Evolutionary conservation across 2,113 vertebrate species (phyloP), one percentile per base, ranked within the genome.

Genomic region (Hippocampus abdominalis): DNA sequence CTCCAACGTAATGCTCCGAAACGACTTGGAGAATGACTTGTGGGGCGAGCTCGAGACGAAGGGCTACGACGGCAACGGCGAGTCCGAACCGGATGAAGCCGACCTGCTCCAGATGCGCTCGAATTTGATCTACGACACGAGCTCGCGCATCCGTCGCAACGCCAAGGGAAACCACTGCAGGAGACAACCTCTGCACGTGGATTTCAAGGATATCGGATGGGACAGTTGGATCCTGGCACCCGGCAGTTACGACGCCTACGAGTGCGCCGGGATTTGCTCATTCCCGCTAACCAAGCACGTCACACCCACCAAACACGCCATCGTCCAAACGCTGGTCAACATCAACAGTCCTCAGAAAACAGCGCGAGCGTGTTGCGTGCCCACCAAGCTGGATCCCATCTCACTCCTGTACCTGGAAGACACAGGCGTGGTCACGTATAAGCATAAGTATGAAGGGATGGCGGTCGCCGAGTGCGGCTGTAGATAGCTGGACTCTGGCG

Each of bases 131-230:
- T 98, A 98, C 0, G 97, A 99, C 83, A 94, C 96, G 0, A 92
- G 94, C 0, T 94, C 97, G 23, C 92, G 97, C 9, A 97, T 95
- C 76, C 90, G 97, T 6, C 94, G 97, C 78, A 98, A 98, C 0
- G 97, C 95, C 42, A 99, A 97, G 60, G 95, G 94, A n/a, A 96
- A 96, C 87, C 94, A 94, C 77, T 99, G 97, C 89, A 97, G 96
- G 84, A 96, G 93, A 74, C 95, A 92, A 11, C 93, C 96, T 0
- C 93, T 99, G 48, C 96, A 94, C 23, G 96, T 99, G 0, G 95
- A 98, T 82, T 99, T 99, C 90, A 98, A 98, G 81, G 97, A 99
- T 72, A 99, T 99, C 0, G 96, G 96, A 11, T 99, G 97, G 97
- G 96, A 99, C 81, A 97, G 94, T 48, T 99, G 97, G 97, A 97